Base-by-base conservation (phyloP, 2,113 vertebrate species). In the Pipra filicauda region DNA sequence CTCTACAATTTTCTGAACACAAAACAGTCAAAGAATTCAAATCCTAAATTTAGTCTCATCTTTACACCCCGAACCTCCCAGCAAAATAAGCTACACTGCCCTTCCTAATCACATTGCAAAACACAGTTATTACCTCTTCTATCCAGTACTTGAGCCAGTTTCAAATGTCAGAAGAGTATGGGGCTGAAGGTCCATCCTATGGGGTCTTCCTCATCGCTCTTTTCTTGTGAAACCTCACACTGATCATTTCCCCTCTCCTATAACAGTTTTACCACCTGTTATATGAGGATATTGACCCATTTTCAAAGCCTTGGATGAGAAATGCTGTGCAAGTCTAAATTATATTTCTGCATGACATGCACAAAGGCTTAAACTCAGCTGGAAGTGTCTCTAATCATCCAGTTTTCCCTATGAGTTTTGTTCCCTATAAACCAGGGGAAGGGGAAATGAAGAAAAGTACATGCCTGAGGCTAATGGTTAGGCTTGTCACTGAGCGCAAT, bases 351-450 rank as follows among this genome's bases (percentile, higher is more conserved):
- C 76, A 69, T 52, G 61, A 64, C 66, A 69, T 1, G 5, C 64
- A 87, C 84, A 89, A 3, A 72, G 57, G 62, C 73, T 95, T 87
- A 78, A 87, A 84, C 93, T 85, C 94, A 95, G 95, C 94, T 95
- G 94, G 93, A 96, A 87, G 58, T 57, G 58, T 54, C 61, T 92
- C 80, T 95, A 89, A 96, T 94, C 62, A 94, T 61, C 33, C 91
- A 59, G 43, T 67, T 84, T 91, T 89, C 76, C 24, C 7, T 61
- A 24, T 3, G 26, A 92, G 30, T 94, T 92, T 91, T 80, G 55
- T 86, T 93, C 76, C 43, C 8, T 26, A n/a, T 57, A 89, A 96
- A 69, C n/a, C 9, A 54, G 28, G 49, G n/a, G 48, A 94, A 87
- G 30, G n/a, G 44, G 78, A 95, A 91, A 75, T 28, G 71, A 87